These are phyloP conservation scores for Ophion costatus DNA, from an alignment of 2,888 invertebrate species.

Conservation along the genomic window DNA sequence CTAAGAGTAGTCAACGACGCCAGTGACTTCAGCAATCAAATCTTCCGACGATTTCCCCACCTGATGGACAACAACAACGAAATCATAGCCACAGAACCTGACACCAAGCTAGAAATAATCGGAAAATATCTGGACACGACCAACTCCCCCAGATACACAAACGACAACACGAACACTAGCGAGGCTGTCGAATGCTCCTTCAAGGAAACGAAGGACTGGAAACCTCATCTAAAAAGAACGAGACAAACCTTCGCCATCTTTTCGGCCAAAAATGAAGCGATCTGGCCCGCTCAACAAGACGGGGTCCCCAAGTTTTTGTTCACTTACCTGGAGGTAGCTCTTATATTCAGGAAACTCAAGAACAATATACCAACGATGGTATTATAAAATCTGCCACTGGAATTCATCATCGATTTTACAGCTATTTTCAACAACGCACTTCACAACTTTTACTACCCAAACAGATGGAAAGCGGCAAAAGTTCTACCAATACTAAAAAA, in stretches of 20 bases:
- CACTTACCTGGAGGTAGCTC: too few relatives aligned
- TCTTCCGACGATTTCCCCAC: neutral
- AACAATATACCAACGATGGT: too few relatives aligned
- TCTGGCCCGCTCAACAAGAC: neutral
- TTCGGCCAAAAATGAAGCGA: slow-evolving; percentile 14
- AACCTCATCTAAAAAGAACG: neutral
- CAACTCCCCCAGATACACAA: slow-evolving; percentile 40
- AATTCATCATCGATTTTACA: too few relatives aligned
- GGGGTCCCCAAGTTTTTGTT: neutral
- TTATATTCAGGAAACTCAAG: too few relatives aligned
- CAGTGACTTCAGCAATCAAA: too few relatives aligned
- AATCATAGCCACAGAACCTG: slow-evolving; percentile 15
- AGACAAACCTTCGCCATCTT: slow-evolving; percentile 17
- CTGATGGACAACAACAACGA: slow-evolving; percentile 5
- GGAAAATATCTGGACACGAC: slow-evolving; percentile 23
- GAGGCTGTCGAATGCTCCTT: slow-evolving; percentile 8
- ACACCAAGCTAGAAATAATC: slow-evolving; percentile 30
- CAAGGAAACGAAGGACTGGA: neutral
- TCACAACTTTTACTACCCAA: too few relatives aligned
- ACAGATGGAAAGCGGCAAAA: too few relatives aligned
- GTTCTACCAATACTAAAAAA: too few relatives aligned
- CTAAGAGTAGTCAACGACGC: too few relatives aligned
- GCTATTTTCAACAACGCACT: too few relatives aligned
- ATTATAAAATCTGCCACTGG: too few relatives aligned
- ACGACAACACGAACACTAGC: slow-evolving; percentile 7